These are phyloP conservation scores for Chloroceryle amazona DNA, from an alignment of 2,797 vertebrate species.

Conservation along the genomic window DNA sequence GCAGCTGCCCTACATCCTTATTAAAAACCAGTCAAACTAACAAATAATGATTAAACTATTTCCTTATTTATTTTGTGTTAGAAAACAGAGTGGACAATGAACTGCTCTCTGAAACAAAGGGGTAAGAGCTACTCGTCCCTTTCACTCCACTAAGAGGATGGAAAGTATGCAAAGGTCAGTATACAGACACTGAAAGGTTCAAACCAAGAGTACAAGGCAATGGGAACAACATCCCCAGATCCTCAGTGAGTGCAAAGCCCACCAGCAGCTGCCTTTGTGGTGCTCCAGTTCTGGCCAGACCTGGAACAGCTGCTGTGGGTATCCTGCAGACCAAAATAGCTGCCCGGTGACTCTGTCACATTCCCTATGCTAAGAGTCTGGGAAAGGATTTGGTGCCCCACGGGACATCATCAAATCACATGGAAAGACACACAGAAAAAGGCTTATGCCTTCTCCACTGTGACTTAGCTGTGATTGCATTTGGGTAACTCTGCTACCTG, in stretches of 20 bases:
- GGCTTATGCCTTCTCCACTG: background rate
- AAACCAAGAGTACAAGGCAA: constrained; percentile 25
- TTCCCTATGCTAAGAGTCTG: background rate
- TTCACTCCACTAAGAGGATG: constrained; percentile 33
- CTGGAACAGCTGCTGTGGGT: background rate
- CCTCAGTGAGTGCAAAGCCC: background rate
- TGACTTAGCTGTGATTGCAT: background rate
- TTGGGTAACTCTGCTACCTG: background rate
- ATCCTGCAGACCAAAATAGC: background rate
- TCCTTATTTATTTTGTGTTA: constrained; percentile 68
- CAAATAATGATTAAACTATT: constrained; percentile 60
- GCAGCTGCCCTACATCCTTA: constrained; percentile 36
- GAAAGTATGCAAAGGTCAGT: constrained; percentile 43
- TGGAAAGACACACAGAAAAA: background rate
- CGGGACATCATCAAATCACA: background rate
- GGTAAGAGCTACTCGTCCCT: background rate
- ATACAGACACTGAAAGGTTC: constrained; percentile 30
- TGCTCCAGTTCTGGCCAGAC: background rate
- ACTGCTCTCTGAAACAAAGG: constrained; percentile 62
- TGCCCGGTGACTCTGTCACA: background rate
- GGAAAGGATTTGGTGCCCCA: background rate
- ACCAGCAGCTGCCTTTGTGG: constrained; percentile 8
- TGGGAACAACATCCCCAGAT: constrained; percentile 16
- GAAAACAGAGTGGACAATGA: constrained; percentile 61
- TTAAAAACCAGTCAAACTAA: constrained; percentile 64